phyloP scores from a whole-genome alignment of 2,888 invertebrate genomes.

The Exocentrus adspersus region DNA sequence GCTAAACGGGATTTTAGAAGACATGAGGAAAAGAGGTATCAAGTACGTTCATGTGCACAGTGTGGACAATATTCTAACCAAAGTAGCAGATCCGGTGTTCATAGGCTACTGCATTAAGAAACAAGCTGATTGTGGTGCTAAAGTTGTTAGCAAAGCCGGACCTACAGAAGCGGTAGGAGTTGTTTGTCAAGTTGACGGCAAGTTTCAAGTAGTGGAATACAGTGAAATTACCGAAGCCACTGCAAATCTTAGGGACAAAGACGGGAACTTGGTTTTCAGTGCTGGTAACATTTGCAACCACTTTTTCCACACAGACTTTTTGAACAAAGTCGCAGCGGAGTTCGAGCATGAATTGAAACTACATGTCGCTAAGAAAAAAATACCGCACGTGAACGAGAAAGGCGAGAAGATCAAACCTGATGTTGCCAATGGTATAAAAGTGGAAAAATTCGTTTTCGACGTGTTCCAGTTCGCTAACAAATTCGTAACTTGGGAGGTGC shows the following conservation, averaged over 20 bases:
- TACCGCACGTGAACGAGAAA: constrained; percentile 80
- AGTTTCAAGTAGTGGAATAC: constrained; percentile 95
- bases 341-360: constrained; percentile 83
- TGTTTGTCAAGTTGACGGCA: constrained; percentile 90
- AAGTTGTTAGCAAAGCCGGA: constrained; percentile 92
- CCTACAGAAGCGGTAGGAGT: constrained; percentile 97
- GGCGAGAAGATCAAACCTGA: constrained; percentile 80
- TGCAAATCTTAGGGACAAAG: constrained; percentile 79
- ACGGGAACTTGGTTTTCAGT: constrained; percentile 87
- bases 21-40: constrained; percentile 83
- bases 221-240: constrained; percentile 93
- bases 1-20: constrained; percentile 78
- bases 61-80: constrained; percentile 97
- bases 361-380: constrained; percentile 98
- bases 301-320: constrained; percentile 90
- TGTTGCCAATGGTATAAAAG: constrained; percentile 94
- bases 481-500: constrained; percentile 93
- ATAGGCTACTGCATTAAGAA: constrained; percentile 92
- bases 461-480: constrained; percentile 93
- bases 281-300: constrained; percentile 99
- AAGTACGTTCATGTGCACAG: constrained; percentile 95
- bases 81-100: constrained; percentile 97
- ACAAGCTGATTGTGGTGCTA: constrained; percentile 93
- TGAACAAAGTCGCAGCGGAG: constrained; percentile 76
- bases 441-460: constrained; percentile 99